phyloP scores from a whole-genome alignment of 2,888 invertebrate genomes.

The Oscheius onirici region DNA sequence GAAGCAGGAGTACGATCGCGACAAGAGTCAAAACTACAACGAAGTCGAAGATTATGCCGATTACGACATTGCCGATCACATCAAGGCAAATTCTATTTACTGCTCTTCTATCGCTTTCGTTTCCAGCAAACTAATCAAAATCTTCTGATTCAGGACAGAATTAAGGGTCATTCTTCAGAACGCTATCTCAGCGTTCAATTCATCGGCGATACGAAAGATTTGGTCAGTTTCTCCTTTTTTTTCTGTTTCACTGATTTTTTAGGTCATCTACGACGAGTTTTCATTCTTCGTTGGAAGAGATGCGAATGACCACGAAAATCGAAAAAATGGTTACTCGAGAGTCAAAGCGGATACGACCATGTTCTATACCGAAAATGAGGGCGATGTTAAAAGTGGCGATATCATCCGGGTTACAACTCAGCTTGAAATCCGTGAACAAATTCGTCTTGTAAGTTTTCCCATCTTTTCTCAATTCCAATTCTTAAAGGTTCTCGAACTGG shows the following conservation, averaged over 20 bases:
- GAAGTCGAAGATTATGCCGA: too few species aligned
- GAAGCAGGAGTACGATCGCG: too few species aligned
- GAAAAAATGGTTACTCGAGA: neutral
- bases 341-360: neutral
- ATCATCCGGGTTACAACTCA: neutral
- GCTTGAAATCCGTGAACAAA: neutral
- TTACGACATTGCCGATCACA: too few species aligned
- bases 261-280: neutral
- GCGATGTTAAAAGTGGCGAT: slow-evolving; percentile 1
- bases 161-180: too few species aligned
- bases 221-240: neutral
- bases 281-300: neutral
- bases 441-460: neutral
- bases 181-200: too few species aligned
- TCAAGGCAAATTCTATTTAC: too few species aligned
- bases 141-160: too few species aligned
- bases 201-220: neutral
- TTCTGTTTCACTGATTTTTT: neutral
- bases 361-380: neutral
- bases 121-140: too few species aligned
- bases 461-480: neutral
- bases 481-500: neutral
- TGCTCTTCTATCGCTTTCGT: too few species aligned
- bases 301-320: neutral
- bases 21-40: too few species aligned